Evolutionary conservation across 2,888 invertebrate genomes (phyloP).

Genomic region (Agrochola lychnidis): DNA sequence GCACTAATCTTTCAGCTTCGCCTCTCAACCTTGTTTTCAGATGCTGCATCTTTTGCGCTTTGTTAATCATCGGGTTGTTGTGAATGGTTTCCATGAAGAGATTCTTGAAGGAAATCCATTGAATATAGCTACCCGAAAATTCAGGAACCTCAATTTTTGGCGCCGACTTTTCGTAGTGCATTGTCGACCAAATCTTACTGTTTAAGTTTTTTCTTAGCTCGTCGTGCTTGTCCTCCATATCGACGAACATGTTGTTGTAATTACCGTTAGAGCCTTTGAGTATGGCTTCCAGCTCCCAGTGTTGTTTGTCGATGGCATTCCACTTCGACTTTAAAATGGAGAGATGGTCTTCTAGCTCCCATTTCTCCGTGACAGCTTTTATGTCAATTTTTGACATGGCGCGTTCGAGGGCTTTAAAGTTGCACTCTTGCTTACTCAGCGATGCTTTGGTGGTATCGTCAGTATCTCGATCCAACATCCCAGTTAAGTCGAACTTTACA

Average conservation of each 20-base stretch:
- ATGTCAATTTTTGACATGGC: conserved; percentile 23
- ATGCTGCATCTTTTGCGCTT: conserved; percentile 23
- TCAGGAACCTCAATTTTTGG: conserved; percentile 12
- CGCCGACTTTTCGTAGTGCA: not conserved
- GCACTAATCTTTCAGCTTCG: too few relatives aligned
- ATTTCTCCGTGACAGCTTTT: conserved; percentile 11
- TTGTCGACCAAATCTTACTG: not conserved
- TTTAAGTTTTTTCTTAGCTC: not conserved
- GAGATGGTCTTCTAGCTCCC: conserved; percentile 26
- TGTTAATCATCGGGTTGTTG: conserved; percentile 7
- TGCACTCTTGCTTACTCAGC: conserved; percentile 24
- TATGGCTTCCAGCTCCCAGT: conserved; percentile 26
- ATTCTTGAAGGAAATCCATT: conserved; percentile 20
- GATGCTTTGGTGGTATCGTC: conserved; percentile 1
- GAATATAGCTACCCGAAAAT: conserved; percentile 8
- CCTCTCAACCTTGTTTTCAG: too few relatives aligned
- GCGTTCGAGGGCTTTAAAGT: conserved; percentile 20
- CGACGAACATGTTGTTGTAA: conserved; percentile 5
- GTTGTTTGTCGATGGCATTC: conserved; percentile 2
- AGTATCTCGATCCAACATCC: not conserved
- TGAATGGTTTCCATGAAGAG: conserved; percentile 14
- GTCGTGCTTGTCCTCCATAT: not conserved
- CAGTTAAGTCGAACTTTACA: conserved; percentile 3
- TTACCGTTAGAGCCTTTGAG: conserved; percentile 4
- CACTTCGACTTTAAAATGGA: conserved; percentile 22